Conservation (phyloP, 2,888 invertebrate genomes). For the Orchesellides sinensis region DNA sequence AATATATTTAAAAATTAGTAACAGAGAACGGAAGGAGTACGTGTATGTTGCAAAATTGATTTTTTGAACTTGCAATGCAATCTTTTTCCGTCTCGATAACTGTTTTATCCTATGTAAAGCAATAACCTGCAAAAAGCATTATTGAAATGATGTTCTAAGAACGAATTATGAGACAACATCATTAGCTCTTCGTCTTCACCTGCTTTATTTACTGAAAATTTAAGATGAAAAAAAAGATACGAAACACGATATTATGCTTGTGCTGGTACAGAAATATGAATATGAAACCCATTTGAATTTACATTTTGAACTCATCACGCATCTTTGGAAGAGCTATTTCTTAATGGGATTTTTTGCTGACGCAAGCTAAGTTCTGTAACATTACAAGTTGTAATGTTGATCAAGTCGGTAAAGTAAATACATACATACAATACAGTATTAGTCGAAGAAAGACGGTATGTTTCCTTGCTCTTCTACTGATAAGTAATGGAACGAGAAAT, state of each 20-base stretch:
- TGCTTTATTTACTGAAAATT: neutral
- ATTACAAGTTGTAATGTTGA: neutral
- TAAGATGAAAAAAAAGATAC: neutral
- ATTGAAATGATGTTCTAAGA: conserved; percentile 8
- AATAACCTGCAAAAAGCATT: conserved; percentile 10
- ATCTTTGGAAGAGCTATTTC: too few species aligned
- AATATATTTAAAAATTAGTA: too few species aligned
- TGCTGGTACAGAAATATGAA: too few species aligned
- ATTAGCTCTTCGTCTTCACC: neutral
- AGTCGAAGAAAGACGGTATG: too few species aligned
- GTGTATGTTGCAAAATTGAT: neutral
- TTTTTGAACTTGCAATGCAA: neutral
- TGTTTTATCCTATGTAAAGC: neutral
- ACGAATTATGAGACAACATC: neutral
- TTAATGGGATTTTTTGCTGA: conserved; percentile 43
- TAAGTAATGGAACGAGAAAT: too few species aligned
- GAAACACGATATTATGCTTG: neutral
- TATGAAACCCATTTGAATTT: neutral
- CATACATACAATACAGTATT: neutral
- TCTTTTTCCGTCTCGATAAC: too few species aligned
- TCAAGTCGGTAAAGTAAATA: conserved; percentile 2
- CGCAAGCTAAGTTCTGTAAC: conserved; percentile 13
- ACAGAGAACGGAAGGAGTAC: neutral
- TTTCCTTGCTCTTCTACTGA: too few species aligned
- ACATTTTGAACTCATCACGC: neutral